Evolutionary conservation across 2,888 invertebrate genomes (phyloP).

Genomic region (Eristalis intricaria): DNA sequence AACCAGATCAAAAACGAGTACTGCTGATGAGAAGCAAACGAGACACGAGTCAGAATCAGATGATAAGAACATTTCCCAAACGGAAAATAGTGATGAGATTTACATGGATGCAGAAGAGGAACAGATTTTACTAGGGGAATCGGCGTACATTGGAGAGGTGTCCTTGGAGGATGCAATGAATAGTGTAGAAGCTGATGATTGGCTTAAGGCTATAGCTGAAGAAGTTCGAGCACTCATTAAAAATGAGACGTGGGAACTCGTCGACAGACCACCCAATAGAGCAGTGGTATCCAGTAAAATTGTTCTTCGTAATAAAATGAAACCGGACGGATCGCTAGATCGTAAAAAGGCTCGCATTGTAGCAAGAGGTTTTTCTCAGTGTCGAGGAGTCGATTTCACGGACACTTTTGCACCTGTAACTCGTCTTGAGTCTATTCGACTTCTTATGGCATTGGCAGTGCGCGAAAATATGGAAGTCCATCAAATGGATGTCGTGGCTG

Average conservation of each 20-base stretch:
- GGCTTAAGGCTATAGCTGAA: no score
- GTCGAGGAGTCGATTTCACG: slow-evolving; percentile 21
- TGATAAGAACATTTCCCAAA: background rate
- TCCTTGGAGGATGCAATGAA: background rate
- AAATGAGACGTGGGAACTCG: background rate
- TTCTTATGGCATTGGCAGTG: slow-evolving; percentile 13
- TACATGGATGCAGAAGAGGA: background rate
- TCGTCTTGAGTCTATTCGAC: slow-evolving; percentile 1
- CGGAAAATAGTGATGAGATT: background rate
- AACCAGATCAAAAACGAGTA: background rate
- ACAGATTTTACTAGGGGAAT: background rate
- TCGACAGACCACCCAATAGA: slow-evolving; percentile 4
- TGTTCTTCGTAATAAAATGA: slow-evolving; percentile 40
- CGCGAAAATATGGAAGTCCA: slow-evolving; percentile 3
- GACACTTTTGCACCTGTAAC: slow-evolving; percentile 31
- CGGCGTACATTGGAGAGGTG: background rate
- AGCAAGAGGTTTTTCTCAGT: slow-evolving; percentile 7
- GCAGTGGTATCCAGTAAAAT: slow-evolving; percentile 29
- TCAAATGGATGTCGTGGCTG: no score
- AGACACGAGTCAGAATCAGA: background rate
- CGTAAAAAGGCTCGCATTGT: slow-evolving; percentile 22
- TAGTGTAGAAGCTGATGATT: background rate
- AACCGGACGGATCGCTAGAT: slow-evolving; percentile 30
- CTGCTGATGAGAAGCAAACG: background rate
- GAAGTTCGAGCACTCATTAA: background rate